These are phyloP conservation scores for Charina bottae DNA, from an alignment of 2,113 vertebrate species.

Conservation along the genomic window DNA sequence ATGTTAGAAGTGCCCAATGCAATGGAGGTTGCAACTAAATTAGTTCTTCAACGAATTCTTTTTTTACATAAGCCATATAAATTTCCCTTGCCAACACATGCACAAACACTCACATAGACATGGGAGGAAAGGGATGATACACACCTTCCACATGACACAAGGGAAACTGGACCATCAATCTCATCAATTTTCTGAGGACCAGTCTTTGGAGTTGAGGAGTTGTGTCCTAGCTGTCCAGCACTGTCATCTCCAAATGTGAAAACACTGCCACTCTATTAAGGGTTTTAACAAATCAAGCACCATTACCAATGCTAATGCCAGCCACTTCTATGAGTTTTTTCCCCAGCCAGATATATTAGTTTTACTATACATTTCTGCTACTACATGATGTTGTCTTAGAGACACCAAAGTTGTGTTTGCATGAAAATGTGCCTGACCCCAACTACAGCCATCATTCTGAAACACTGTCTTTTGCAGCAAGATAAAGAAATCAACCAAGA, in stretches of 20 bases:
- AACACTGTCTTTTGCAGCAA: not conserved
- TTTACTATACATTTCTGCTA: not conserved
- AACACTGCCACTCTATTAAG: slow-evolving; percentile 62
- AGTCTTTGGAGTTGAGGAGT: slow-evolving; percentile 50
- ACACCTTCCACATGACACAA: slow-evolving; percentile 71
- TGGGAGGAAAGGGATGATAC: not conserved
- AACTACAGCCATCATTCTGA: not conserved
- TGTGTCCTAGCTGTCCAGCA: slow-evolving; percentile 66
- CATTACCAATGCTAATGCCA: not conserved
- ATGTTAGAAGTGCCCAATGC: not conserved
- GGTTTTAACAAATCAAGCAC: not conserved
- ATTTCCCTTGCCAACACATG: not conserved
- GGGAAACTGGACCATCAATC: slow-evolving; percentile 53
- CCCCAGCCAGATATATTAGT: not conserved
- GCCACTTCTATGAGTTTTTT: not conserved
- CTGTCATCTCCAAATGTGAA: slow-evolving; percentile 70
- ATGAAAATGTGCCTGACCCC: not conserved
- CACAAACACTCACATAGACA: too few species aligned
- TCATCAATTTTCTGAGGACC: slow-evolving; percentile 61
- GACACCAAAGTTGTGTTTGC: not conserved
- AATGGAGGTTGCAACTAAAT: not conserved
- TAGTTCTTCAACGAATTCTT: not conserved
- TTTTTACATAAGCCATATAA: not conserved
- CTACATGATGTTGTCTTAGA: too few species aligned
- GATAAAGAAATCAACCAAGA: not conserved